Percentiles rank a stretch among this genome's conserved stretches.
Conservation (phyloP, 2,113 vertebrate genomes). For the Rhea americana region DNA sequence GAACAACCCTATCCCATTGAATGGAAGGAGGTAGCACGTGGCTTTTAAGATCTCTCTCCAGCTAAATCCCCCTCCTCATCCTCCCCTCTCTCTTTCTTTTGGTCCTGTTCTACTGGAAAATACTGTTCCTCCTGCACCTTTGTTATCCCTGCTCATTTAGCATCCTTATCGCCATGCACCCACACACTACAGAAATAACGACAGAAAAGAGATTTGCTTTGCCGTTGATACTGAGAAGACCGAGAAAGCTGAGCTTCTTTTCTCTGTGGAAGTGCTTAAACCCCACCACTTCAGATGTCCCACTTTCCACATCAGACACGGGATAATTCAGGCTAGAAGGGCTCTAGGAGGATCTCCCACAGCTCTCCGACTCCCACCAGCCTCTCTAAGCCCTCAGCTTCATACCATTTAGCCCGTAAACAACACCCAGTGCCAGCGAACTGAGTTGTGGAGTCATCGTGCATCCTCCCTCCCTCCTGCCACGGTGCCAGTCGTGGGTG, state of each 20-base stretch:
- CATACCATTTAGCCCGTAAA: not conserved
- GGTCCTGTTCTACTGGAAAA: not conserved
- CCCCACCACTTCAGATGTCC: not conserved
- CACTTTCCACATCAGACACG: rapidly evolving
- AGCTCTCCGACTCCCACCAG: not conserved
- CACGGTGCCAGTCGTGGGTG: not conserved
- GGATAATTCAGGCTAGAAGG: not conserved
- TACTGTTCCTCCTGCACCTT: not conserved
- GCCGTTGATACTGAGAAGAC: not conserved
- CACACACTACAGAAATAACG: rapidly evolving
- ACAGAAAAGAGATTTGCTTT: not conserved
- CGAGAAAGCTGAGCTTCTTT: not conserved
- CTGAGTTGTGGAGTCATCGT: not conserved
- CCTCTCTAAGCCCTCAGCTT: not conserved
- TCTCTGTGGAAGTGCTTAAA: not conserved
- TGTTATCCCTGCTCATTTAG: not conserved
- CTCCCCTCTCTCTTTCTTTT: not conserved
- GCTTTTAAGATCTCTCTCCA: not conserved
- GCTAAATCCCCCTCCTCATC: not conserved
- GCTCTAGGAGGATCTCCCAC: not conserved
- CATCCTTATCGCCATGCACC: not conserved
- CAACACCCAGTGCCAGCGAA: rapidly evolving
- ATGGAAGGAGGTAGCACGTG: not conserved
- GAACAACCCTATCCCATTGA: not conserved
- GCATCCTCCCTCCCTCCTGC: not conserved